Percentiles rank a stretch among this genome's conserved stretches.
These are phyloP conservation scores for Neocloeon triangulifer DNA, from an alignment of 1,140 invertebrate species.

Conservation along the genomic window DNA sequence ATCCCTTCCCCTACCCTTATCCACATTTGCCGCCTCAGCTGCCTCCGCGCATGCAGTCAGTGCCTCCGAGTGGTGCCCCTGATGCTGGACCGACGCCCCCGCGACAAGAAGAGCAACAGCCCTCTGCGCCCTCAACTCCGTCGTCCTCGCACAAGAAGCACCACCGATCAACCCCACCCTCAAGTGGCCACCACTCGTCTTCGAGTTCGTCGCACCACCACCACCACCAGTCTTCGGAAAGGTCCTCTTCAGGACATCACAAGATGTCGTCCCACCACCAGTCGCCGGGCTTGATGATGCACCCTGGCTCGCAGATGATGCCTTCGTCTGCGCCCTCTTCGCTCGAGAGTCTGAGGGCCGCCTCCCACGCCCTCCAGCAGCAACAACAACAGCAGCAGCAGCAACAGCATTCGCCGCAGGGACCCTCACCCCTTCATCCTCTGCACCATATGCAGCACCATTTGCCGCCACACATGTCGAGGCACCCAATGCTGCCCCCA, in stretches of 20 bases:
- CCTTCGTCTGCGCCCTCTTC: not conserved
- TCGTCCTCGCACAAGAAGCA: conserved; percentile 13
- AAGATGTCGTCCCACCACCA: not conserved
- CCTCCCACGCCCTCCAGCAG: conserved; percentile 14
- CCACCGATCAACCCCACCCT: conserved; percentile 22
- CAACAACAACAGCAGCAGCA: conserved; percentile 15
- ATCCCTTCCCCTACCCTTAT: conserved; percentile 28
- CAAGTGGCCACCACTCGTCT: conserved; percentile 12
- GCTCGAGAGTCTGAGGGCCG: not conserved
- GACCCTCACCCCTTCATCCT: conserved; percentile 18
- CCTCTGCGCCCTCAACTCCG: conserved; percentile 7
- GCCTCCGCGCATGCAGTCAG: conserved; percentile 16
- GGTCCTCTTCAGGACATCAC: not conserved
- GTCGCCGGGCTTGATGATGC: not conserved
- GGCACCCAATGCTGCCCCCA: conserved; percentile 6
- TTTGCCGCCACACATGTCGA: conserved; percentile 14
- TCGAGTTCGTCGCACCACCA: conserved; percentile 1
- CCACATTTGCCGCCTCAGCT: conserved; percentile 39
- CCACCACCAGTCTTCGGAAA: not conserved
- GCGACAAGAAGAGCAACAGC: conserved; percentile 35
- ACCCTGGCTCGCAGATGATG: not conserved
- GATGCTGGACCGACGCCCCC: conserved; percentile 37
- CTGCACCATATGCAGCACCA: conserved; percentile 19
- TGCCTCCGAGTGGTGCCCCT: conserved; percentile 8
- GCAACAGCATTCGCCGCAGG: conserved; percentile 16